Base-by-base conservation (phyloP, 1,140 invertebrate genomes). In the Oryzaephilus surinamensis region DNA sequence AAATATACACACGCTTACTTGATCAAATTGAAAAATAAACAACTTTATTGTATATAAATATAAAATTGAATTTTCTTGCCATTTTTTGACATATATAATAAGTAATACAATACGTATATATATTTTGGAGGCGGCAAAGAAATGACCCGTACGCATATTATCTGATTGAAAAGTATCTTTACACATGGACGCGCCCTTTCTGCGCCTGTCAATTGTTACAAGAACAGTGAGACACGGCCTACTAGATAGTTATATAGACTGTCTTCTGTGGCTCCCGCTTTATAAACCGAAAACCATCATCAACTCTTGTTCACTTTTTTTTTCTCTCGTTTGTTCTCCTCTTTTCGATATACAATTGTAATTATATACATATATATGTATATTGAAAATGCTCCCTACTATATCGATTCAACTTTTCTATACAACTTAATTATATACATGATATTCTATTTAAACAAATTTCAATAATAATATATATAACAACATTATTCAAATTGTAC, bases 141-240 rank as follows among this genome's bases (percentile, higher is more conserved):
- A 54, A 52, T 49, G 46, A 47, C 47, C 50, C 51, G 54, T 42
- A 51, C 47, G 39, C 41, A 32, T 45, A 55, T 55, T 57, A 57
- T 57, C 55, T 50, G 55, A 58, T 58, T 47, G 53, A 53, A 46
- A 52, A 55, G 51, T 57, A 57, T 57, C 53, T 55, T 58, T 44
- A 54, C 55, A 48, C 41, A 50, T 46, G 47, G 52, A 35, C 48
- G 53, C 41, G 18, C 45, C 55, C 44, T 49, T 58, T 57, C 49
- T 55, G 44, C 48, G 50, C 42, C 46, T 51, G 52, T 51, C 54
- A 48, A 53, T 53, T 52, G 50, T 49, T 48, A 31, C 10, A 20
- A n/a, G n/a, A n/a, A n/a, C n/a, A n/a, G n/a, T n/a, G n/a, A 41
- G 38, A 41, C 38, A 46, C 37, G 29, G 38, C 38, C 35, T 34